Base-by-base conservation (phyloP, 2,888 invertebrate genomes). In the Scaeva pyrastri region DNA sequence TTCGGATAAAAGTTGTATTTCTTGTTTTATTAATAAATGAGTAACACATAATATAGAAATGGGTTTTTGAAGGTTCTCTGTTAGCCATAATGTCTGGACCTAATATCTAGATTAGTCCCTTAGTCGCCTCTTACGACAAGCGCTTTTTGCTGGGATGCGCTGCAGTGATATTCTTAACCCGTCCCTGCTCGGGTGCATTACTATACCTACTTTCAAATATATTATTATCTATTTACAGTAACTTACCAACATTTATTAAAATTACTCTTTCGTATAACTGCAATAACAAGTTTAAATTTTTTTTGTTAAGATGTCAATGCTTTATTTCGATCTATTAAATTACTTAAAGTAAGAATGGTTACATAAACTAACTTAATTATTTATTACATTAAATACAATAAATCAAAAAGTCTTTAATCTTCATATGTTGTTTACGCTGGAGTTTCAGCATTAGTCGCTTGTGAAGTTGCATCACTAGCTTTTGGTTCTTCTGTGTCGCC, bases 371-470 rank as follows among this genome's bases (percentile, higher is more conserved):
- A 31, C 16, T 39, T 56, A 56, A 36, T 2, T 39, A 50, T 19
- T 21, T 21, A 5, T 48, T 8, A 50, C 8, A 58, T 19, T 19
- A 39, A 56, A 4, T 39, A 31, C 36, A 12, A 58, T 19, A 12
- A 19, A 39, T 7, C 7, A 58, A 39, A 58, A 58, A 39, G 10
- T 23, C 8, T 2, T 21, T 21, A 31, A 31, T 31, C 8, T 31
- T 31, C 94, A 50, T 97, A 19, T 19, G 16, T 31, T n/a, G 26
- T 14, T 91, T 91, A 91, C 88, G 91, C 91, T 89, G 91, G 91
- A 74, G 91, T 91, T 86, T 90, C 91, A 86, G 89, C 90, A 73
- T 90, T 90, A 43, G 92, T 92, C 68, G 90, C 91, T 88, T 91
- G 91, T 39, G 92, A 92, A 73, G 89, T 89, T 78, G 90, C 90